A percentile compares a stretch with the other conserved stretches of the same genome.
These are phyloP conservation scores for Gymnarchus niloticus DNA, from an alignment of 2,113 vertebrate species.

Conservation along the genomic window DNA sequence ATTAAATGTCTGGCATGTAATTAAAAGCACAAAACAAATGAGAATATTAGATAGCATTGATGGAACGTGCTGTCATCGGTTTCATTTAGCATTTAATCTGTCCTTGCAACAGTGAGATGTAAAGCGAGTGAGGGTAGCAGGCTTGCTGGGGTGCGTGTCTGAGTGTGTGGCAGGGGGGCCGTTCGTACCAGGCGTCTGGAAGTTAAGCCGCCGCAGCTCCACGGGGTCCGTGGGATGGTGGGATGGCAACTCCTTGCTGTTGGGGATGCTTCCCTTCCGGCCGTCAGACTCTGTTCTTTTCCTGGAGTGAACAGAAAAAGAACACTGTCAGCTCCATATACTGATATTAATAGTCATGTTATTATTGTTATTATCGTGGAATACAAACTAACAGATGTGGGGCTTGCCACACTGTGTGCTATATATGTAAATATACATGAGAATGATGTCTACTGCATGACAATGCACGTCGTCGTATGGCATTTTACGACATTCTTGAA, in stretches of 20 bases:
- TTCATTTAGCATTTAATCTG: background rate
- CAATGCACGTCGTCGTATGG: background rate
- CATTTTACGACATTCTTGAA: background rate
- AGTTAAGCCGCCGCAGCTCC: slow-evolving; percentile 93
- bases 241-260: slow-evolving; percentile 89
- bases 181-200: slow-evolving; percentile 89
- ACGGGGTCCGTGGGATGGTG: slow-evolving; percentile 95
- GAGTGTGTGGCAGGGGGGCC: background rate
- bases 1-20: background rate
- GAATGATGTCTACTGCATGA: background rate
- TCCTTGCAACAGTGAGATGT: background rate
- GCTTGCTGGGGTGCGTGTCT: background rate
- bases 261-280: slow-evolving; percentile 92
- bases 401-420: background rate
- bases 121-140: background rate
- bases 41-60: background rate
- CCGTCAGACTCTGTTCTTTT: slow-evolving; percentile 94
- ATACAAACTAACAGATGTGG: background rate
- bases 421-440: background rate
- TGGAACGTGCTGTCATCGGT: background rate
- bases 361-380: too few relatives aligned
- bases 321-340: background rate
- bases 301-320: slow-evolving; percentile 53
- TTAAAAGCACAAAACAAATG: background rate
- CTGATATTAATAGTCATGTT: background rate